Evolutionary conservation across 2,888 invertebrate genomes (phyloP).

Genomic region (Drosophila antonietae): DNA sequence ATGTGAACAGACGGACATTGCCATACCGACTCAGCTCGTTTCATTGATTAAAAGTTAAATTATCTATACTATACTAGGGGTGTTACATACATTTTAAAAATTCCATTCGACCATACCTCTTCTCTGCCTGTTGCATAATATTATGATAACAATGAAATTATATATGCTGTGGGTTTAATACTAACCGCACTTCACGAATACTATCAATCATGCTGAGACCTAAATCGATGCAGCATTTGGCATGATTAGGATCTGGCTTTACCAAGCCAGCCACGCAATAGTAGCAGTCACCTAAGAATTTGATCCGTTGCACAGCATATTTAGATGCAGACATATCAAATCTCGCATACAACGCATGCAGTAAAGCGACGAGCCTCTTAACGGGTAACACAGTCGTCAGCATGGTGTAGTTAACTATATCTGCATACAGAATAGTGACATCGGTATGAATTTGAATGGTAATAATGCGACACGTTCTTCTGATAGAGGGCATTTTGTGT

Average conservation of each 20-base stretch:
- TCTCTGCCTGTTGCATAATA: not conserved
- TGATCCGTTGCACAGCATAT: slow-evolving; percentile 92
- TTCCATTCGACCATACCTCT: not conserved
- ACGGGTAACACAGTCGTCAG: slow-evolving; percentile 92
- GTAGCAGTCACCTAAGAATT: slow-evolving; percentile 97
- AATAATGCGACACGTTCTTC: slow-evolving; percentile 25
- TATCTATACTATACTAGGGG: too few species aligned
- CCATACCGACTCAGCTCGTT: too few species aligned
- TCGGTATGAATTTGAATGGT: slow-evolving; percentile 94
- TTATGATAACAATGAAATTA: not conserved
- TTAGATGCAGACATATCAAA: slow-evolving; percentile 95
- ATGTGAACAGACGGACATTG: too few species aligned
- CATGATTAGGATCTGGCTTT: slow-evolving; percentile 90
- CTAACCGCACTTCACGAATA: slow-evolving; percentile 87
- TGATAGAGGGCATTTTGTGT: not conserved
- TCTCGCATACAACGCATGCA: slow-evolving; percentile 95
- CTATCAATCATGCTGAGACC: slow-evolving; percentile 96
- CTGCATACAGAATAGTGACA: slow-evolving; percentile 95
- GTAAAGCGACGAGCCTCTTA: slow-evolving; percentile 91
- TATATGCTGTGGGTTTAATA: not conserved
- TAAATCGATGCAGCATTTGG: slow-evolving; percentile 94
- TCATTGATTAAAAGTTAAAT: too few species aligned
- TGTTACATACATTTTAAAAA: too few species aligned
- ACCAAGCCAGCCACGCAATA: slow-evolving; percentile 96
- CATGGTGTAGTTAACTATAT: slow-evolving; percentile 95